Evolutionary conservation across 2,888 invertebrate species (phyloP).

Genomic region (Phortica magna): DNA sequence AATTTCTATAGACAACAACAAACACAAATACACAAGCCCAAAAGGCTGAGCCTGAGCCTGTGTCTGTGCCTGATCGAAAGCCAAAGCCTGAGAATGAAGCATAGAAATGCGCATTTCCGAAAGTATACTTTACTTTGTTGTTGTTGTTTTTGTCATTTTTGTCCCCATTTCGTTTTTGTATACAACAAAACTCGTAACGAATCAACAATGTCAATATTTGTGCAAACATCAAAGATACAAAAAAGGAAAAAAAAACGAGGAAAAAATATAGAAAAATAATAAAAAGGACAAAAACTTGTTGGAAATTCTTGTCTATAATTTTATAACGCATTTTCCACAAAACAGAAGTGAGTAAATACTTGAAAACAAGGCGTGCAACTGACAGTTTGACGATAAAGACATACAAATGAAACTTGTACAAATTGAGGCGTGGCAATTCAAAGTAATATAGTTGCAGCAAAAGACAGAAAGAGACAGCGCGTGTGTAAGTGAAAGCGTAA

Average conservation of each 20-base stretch:
- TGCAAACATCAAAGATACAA: slow-evolving; percentile 17
- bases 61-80: not conserved
- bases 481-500: not conserved
- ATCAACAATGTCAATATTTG: slow-evolving; percentile 30
- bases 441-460: not conserved
- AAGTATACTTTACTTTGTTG: too few species aligned
- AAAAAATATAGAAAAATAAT: not conserved
- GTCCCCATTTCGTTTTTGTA: not conserved
- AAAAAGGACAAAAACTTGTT: not conserved
- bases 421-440: slow-evolving; percentile 12
- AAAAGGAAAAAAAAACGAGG: not conserved
- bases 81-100: slow-evolving; percentile 10
- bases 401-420: slow-evolving; percentile 6
- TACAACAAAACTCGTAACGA: not conserved
- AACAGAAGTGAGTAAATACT: slow-evolving; percentile 13
- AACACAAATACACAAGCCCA: slow-evolving; percentile 15
- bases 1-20: slow-evolving; percentile 12
- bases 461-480: not conserved
- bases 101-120: not conserved
- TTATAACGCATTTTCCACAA: slow-evolving; percentile 1
- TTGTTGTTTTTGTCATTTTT: not conserved
- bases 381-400: slow-evolving; percentile 1
- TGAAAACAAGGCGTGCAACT: not conserved
- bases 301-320: slow-evolving; percentile 6
- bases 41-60: not conserved